Base-by-base conservation (phyloP, 2,113 vertebrate genomes). In the Atherinomorus stipes region DNA sequence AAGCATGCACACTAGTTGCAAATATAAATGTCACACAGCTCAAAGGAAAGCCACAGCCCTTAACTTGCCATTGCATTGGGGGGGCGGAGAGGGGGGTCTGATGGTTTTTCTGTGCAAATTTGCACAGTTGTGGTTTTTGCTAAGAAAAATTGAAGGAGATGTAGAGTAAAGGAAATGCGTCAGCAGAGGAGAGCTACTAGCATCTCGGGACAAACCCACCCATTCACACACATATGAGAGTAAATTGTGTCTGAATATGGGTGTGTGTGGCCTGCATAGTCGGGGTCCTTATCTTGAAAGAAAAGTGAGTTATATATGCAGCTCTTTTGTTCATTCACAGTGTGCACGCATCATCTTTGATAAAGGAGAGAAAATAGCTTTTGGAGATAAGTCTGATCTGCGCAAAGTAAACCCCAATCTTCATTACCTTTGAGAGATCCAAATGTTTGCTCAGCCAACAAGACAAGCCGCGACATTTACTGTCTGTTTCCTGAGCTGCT, bases 111-210 rank as follows among this genome's bases (percentile, higher is more conserved):
- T 73, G 64, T 59, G 82, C 69, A 85, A 83, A 89, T 88, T 87
- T 88, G 79, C 87, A 78, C 71, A 90, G 76, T 87, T 84, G 86
- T 64, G 83, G 69, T 58, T 90, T 86, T 64, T 45, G 56, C 84
- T 83, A 82, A 82, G 69, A 88, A 86, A 85, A 84, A 77, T 79
- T 69, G 65, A 64, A 7, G 9, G 63, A 54, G 72, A 62, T 62
- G 71, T 54, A 40, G 74, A 78, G 69, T 6, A 42, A 66, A 61
- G 73, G 80, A 89, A 85, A 64, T 87, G 85, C 79, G 81, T 87
- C 87, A 91, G 54, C 42, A 53, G 63, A 44, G 52, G 52, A 70
- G 61, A 21, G 75, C 59, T 67, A 74, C 63, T 50, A 64, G 86
- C 51, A 23, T 77, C 64, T 74, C 13, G 31, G 62, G 73, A 85